Evolutionary conservation across 2,888 invertebrate species (phyloP), one percentile per base, ranked within the genome.

Genomic region (Trachelus troglodyta): DNA sequence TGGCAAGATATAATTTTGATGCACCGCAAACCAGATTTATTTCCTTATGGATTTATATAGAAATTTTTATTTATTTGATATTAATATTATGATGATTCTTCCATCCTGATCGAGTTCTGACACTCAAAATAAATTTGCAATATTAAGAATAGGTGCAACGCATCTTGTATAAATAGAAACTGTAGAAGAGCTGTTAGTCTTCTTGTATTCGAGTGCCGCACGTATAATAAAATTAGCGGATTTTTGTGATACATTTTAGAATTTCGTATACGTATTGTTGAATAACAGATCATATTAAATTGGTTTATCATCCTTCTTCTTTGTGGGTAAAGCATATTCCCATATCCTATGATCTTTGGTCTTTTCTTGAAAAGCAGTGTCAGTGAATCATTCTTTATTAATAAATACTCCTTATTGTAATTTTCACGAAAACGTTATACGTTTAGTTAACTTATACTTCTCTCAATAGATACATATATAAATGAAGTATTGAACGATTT

Each of bases 31-130:
- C 23, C 56, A 56, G 56, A 56, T 23, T 56, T 56, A 56, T 56
- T 15, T 56, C 15, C 30, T 23, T 34, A 75, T 30, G 11, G 34
- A 69, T 68, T 69, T 75, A 34, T 33, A 69, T 15, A 68, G 35
- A 69, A n/a, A 69, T 34, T 69, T 75, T 11, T n/a, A 75, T 75
- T 75, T 30, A 31, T 75, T 68, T 68, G 34, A 34, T 75, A 69
- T 69, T 75, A 34, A 69, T 75, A 56, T 75, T 68, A 75, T 69
- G 75, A 69, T 75, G 15, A 69, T 69, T 34, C 31, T 34, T 75
- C 69, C 69, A 34, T 69, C 68, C 30, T 56, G 6, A 9, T 56
- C 23, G 9, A 23, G 56, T 56, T 56, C 23, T 56, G 56, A 23
- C 23, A 56, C 23, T 23, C 23, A 23, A 56, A 56, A 4, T 9